These are phyloP conservation scores for Darevskia nairensis DNA, from an alignment of 2,797 vertebrate species.

Conservation along the genomic window DNA sequence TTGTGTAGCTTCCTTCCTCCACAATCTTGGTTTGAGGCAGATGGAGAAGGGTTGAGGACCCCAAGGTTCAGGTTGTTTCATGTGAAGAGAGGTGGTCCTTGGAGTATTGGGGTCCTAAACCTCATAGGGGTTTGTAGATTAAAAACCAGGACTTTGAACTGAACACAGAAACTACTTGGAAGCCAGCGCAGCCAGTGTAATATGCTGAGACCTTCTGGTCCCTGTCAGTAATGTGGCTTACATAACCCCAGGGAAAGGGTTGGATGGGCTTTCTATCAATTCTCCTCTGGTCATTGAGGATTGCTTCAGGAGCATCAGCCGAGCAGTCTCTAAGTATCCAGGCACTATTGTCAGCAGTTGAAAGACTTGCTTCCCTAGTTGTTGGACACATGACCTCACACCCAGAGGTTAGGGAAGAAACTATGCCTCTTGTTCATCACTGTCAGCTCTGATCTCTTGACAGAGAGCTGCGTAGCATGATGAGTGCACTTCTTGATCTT, in stretches of 20 bases:
- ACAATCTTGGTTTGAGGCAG: no score
- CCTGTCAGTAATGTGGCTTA: not conserved
- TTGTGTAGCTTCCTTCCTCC: no score
- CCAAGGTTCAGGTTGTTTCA: no score
- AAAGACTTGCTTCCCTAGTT: not conserved
- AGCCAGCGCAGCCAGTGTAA: no score
- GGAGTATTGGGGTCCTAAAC: no score
- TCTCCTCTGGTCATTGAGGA: not conserved
- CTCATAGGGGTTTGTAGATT: no score
- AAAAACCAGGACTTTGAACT: no score
- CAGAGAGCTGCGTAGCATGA: not conserved
- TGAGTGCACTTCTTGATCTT: not conserved
- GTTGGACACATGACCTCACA: not conserved
- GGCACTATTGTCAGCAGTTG: not conserved
- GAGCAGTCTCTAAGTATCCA: not conserved
- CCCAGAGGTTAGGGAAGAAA: not conserved
- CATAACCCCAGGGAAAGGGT: not conserved
- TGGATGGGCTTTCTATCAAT: not conserved
- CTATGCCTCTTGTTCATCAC: not conserved
- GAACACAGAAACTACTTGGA: no score
- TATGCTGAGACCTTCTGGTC: no score
- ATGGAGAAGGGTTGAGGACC: no score
- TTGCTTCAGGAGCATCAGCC: not conserved
- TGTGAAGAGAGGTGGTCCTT: no score
- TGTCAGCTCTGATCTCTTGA: not conserved